Percentiles rank a stretch among this genome's conserved stretches.
phyloP scores from a whole-genome alignment of 2,888 invertebrate genomes.

The Blomia tropicalis region DNA sequence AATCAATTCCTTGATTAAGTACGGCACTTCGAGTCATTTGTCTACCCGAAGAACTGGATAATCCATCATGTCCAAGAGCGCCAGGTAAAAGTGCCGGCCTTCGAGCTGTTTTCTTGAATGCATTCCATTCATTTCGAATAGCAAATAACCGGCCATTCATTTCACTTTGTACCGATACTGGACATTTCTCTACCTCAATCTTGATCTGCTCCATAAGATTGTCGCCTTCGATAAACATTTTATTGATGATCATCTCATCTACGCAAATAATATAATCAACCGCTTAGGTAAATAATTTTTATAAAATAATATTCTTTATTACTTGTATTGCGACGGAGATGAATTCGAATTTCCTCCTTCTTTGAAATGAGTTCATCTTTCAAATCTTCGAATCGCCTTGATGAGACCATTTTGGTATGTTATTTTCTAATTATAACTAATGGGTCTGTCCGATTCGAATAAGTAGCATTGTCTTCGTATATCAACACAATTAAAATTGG shows the following conservation, averaged over 20 bases:
- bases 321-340: conserved; percentile 30
- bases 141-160: conserved; percentile 14
- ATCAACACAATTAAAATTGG: too few relatives aligned
- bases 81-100: neutral
- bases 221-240: conserved; percentile 23
- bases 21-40: conserved; percentile 30
- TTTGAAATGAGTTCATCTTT: conserved; percentile 35
- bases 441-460: too few relatives aligned
- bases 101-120: conserved; percentile 14
- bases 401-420: conserved; percentile 32
- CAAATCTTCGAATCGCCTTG: conserved; percentile 36
- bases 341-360: conserved; percentile 32
- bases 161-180: conserved; percentile 15
- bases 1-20: conserved; percentile 34
- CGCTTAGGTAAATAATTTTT: conserved; percentile 33
- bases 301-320: conserved; percentile 15
- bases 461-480: too few relatives aligned
- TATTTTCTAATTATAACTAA: too few relatives aligned
- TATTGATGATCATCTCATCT: conserved; percentile 23
- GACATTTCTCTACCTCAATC: conserved; percentile 16
- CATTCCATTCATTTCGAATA: conserved; percentile 13
- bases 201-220: conserved; percentile 14
- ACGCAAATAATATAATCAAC: conserved; percentile 29
- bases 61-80: conserved; percentile 10
- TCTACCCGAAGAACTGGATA: conserved; percentile 29